Percentiles rank a stretch among this genome's conserved stretches.
Conservation (phyloP, 2,113 vertebrate genomes). For the Nesogale talazaci region DNA sequence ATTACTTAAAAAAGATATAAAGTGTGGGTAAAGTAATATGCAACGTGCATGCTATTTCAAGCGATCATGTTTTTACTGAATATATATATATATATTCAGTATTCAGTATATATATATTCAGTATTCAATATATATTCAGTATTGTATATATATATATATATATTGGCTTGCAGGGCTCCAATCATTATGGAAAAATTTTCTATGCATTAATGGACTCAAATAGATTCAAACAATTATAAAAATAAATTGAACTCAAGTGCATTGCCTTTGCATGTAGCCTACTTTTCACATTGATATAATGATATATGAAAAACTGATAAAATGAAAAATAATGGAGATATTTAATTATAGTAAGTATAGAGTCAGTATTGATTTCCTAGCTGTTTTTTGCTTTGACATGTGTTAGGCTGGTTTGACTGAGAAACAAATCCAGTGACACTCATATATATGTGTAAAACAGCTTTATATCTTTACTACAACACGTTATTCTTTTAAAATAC, state of each 20-base stretch:
- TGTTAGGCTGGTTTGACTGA: too few relatives aligned
- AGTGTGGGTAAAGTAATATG: neutral
- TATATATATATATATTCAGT: too few relatives aligned
- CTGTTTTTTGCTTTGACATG: neutral
- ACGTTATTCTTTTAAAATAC: neutral
- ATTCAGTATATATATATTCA: too few relatives aligned
- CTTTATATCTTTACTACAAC: too few relatives aligned
- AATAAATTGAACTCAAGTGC: neutral
- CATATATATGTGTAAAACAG: too few relatives aligned
- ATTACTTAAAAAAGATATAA: slow-evolving; percentile 46
- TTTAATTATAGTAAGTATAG: neutral
- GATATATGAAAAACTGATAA: neutral
- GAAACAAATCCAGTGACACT: too few relatives aligned
- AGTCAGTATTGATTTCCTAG: slow-evolving; percentile 21
- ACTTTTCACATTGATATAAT: neutral
- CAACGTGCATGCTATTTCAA: neutral
- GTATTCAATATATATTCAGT: too few relatives aligned
- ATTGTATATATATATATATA: too few relatives aligned
- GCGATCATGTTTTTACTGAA: neutral
- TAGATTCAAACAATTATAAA: neutral
- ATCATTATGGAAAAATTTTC: neutral
- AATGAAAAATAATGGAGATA: neutral
- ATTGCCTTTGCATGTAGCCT: neutral
- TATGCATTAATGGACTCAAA: neutral
- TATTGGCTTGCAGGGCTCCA: neutral